Base-by-base conservation (phyloP, 2,888 invertebrate genomes). In the Drosophila diplacantha region DNA sequence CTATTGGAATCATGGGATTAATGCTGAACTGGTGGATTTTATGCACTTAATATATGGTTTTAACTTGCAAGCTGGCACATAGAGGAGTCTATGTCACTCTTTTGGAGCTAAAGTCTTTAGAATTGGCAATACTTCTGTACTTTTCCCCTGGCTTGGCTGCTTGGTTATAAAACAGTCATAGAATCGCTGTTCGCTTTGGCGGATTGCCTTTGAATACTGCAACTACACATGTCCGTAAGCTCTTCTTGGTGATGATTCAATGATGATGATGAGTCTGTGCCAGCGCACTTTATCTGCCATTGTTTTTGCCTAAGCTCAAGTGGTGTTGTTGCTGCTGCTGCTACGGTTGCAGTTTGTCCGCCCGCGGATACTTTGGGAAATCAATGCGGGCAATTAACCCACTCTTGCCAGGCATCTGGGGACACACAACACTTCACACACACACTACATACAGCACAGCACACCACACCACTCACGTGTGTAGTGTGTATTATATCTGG, bases 311-410 rank as follows among this genome's bases (percentile, higher is more conserved):
- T 18, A 8, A 8, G 43, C 43, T 29, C 12, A 29, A 44, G 43
- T 12, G 43, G 18, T 44, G 44, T 44, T 29, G 44, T 29, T 44
- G 44, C 18, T 39, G 38, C 20, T 38, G 20, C 38, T 7, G 20
- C 38, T 44, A 11, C 29, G 29, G 39, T 22, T 39, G 44, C 44
- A 46, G 44, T 46, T 31, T 31, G 31, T 46, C 44, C 20, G 44
- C 44, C 44, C 20, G 44, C 44, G 31, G 44, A 31, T 50, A 22
- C 37, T 37, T 22, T 11, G 32, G 22, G 37, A 49, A 51, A 61
- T 62, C 55, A 56, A 66, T 46, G 39, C 24, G 31, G 50, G 22
- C 32, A 72, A 70, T 70, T 72, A 72, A 61, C 70, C 62, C 54
- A 72, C 62, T 67, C 47, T 34, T 20, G 46, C 37, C 35, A 44